phyloP scores from a whole-genome alignment of 2,113 vertebrate species.

The Chionomys nivalis region DNA sequence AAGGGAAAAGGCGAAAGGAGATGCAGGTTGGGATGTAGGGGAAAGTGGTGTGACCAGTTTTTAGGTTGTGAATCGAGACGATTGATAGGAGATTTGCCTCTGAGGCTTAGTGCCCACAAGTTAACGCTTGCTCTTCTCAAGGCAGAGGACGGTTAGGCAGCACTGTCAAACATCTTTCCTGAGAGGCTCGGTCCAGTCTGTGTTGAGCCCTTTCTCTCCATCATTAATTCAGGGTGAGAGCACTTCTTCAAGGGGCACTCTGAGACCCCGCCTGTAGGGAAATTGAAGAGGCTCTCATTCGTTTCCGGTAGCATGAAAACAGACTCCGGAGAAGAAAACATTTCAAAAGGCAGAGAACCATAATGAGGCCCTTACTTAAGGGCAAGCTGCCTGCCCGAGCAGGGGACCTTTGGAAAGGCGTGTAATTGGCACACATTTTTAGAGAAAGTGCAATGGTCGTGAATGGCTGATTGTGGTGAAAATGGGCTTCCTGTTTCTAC shows the following conservation, averaged over 20 bases:
- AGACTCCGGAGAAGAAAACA: neutral
- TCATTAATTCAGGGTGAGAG: neutral
- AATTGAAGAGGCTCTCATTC: conserved; percentile 12
- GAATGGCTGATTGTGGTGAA: neutral
- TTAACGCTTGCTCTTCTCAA: neutral
- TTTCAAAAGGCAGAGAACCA: neutral
- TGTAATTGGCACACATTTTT: neutral
- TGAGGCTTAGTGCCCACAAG: neutral
- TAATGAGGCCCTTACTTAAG: conserved; percentile 3
- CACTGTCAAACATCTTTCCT: neutral
- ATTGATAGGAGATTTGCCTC: neutral
- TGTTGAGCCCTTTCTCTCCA: neutral
- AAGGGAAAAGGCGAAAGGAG: neutral
- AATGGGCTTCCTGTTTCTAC: neutral
- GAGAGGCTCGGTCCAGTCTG: neutral
- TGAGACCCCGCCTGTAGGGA: neutral
- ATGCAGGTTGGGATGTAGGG: neutral
- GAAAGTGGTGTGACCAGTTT: neutral
- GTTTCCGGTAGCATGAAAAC: neutral
- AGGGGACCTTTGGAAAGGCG: neutral
- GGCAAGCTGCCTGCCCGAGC: neutral
- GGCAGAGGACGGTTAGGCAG: neutral
- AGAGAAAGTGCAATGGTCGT: neutral
- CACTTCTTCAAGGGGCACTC: neutral
- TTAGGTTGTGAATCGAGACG: neutral